These are phyloP conservation scores for Zoanthus solanderi DNA, from an alignment of 92 coral and sea anemone genomes.

Conservation along the genomic window DNA sequence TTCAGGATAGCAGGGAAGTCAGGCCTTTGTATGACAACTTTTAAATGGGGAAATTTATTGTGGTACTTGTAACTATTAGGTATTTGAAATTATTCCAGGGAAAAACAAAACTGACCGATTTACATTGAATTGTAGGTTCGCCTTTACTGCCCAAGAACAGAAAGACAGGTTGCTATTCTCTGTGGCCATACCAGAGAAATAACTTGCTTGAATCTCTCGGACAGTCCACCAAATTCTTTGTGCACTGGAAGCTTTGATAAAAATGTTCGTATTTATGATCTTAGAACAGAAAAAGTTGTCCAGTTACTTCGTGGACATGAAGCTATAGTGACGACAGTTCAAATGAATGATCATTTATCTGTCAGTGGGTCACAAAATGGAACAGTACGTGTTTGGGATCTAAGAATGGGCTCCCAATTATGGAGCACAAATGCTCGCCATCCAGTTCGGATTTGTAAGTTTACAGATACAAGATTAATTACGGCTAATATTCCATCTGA, in stretches of 20 bases:
- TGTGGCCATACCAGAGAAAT: conserved; percentile 89
- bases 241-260: conserved; percentile 92
- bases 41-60: too few relatives aligned
- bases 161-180: conserved; percentile 67
- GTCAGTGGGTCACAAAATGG: conserved; percentile 96
- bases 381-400: conserved; percentile 92
- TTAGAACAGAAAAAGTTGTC: conserved; percentile 75
- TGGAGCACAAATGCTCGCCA: conserved; percentile 95
- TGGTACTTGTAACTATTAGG: too few relatives aligned
- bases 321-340: conserved; percentile 83
- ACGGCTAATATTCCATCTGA: conserved; percentile 88
- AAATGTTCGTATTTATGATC: conserved; percentile 89
- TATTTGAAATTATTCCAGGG: too few relatives aligned
- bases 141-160: conserved; percentile 78
- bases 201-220: conserved; percentile 84
- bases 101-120: not conserved
- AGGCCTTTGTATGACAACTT: too few relatives aligned
- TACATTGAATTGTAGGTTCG: conserved; percentile 70
- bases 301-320: conserved; percentile 84
- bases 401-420: conserved; percentile 80
- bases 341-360: conserved; percentile 94
- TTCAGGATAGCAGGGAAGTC: too few relatives aligned
- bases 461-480: conserved; percentile 72
- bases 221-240: conserved; percentile 71
- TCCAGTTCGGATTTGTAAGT: conserved; percentile 84